Percentiles rank a stretch among this genome's conserved stretches.
Evolutionary conservation across 2,797 vertebrate genomes (phyloP).

Genomic region (Gymnothorax javanicus): DNA sequence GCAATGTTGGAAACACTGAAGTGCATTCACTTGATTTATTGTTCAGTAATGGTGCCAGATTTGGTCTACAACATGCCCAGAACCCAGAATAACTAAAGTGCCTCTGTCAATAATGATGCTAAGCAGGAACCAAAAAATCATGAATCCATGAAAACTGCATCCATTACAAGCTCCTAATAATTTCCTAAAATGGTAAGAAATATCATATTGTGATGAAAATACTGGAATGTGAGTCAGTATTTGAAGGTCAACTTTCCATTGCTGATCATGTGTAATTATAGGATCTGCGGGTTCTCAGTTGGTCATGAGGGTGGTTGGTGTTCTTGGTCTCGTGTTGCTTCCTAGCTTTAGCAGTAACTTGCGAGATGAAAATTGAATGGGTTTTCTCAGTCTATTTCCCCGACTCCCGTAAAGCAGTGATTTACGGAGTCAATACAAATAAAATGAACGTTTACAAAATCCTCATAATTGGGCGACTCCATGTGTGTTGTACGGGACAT

Average conservation of each 20-base stretch:
- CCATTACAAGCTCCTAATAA: not conserved
- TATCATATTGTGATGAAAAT: not conserved
- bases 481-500: not conserved
- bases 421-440: constrained; percentile 33
- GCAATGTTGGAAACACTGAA: not conserved
- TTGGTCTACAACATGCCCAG: not conserved
- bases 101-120: not conserved
- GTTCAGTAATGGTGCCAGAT: not conserved
- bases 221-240: not conserved
- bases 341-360: not conserved
- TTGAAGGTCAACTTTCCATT: not conserved
- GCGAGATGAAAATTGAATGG: not conserved
- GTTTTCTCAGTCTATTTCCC: not conserved
- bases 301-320: not conserved
- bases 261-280: not conserved
- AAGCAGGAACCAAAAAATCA: not conserved
- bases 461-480: constrained; percentile 37
- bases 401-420: not conserved
- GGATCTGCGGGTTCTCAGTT: not conserved
- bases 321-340: not conserved
- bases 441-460: constrained; percentile 32
- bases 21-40: not conserved
- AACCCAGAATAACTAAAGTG: not conserved
- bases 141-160: not conserved
- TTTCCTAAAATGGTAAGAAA: not conserved